Base-by-base conservation (phyloP, 2,113 vertebrate species). In the Alligator mississippiensis region DNA sequence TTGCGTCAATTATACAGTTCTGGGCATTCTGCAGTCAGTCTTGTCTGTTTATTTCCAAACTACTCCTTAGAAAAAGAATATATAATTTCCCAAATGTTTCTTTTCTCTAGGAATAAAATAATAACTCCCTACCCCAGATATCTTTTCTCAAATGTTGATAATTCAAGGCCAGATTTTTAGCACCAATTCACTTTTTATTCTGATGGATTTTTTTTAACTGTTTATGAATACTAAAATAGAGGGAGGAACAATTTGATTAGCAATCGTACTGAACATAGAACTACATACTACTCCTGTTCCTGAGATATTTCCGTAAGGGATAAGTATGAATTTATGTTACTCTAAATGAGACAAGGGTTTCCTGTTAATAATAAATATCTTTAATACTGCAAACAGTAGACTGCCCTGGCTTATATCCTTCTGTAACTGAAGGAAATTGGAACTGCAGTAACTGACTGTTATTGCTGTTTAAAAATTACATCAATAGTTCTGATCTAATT, bases 391-490 rank as follows among this genome's bases (percentile, higher is more conserved):
- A 82, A 63, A 21, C 3, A 57, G 15, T 28, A 34, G 28, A 66
- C 34, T 59, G 68, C 2, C 59, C 55, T 82, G 63, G 38, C 28
- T 91, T 84, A 60, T 25, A 80, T 34, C 22, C 7, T 60, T 91
- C 90, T 84, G 9, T 61, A 68, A 86, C 80, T 27, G 95, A 91
- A 59, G 55, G 82, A 82, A 90, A 86, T 63, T 88, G 59, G 62
- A 85, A 93, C 34, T 70, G 22, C 5, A 27, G 60, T 80, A 91
- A 82, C 54, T 77, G 54, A 81, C 63, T 77, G 4, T 54, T 92
- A 86, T 47, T 94, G 25, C 68, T 91, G 27, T 47, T 47, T 90
- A 85, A 92, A 93, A 95, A 60, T 91, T 57, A 21, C n/a, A 85
- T 90, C n/a, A 83, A 3, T 91, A 75, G 3, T 61, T 93, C 30